Conservation (phyloP, 2,888 invertebrate species). For the Harpalus rubripes region DNA sequence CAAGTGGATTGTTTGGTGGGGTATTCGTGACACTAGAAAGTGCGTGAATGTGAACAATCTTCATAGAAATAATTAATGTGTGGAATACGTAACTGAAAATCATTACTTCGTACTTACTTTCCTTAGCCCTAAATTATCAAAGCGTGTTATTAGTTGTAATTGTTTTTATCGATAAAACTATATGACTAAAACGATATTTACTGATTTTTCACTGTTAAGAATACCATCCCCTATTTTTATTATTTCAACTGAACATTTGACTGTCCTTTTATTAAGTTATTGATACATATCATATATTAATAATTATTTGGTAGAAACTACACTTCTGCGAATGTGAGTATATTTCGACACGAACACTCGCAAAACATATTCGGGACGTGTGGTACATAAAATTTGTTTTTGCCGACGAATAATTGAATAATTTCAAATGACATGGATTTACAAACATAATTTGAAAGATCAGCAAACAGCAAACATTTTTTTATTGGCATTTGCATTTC, state of each 20-base stretch:
- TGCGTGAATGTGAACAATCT: conserved; percentile 45
- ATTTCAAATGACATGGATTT: no score
- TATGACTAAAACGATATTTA: background rate
- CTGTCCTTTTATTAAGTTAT: no score
- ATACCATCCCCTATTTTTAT: background rate
- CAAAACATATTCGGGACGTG: no score
- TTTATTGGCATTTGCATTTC: no score
- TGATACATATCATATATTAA: no score
- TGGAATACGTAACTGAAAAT: conserved; percentile 45
- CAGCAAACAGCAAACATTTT: no score
- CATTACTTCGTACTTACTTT: conserved; percentile 38
- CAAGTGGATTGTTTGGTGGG: background rate
- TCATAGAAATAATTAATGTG: conserved; percentile 37
- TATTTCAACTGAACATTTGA: background rate
- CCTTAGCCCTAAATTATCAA: conserved; percentile 31
- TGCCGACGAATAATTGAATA: no score
- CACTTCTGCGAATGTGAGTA: no score
- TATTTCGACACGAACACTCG: no score
- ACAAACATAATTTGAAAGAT: no score
- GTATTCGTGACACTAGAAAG: conserved; percentile 53
- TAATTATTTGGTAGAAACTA: no score
- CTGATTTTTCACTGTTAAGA: background rate
- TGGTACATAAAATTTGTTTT: no score
- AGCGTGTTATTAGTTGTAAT: conserved; percentile 35
- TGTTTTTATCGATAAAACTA: conserved; percentile 22